These are phyloP conservation scores for Lanius collurio DNA, from an alignment of 2,113 vertebrate species.

Conservation along the genomic window DNA sequence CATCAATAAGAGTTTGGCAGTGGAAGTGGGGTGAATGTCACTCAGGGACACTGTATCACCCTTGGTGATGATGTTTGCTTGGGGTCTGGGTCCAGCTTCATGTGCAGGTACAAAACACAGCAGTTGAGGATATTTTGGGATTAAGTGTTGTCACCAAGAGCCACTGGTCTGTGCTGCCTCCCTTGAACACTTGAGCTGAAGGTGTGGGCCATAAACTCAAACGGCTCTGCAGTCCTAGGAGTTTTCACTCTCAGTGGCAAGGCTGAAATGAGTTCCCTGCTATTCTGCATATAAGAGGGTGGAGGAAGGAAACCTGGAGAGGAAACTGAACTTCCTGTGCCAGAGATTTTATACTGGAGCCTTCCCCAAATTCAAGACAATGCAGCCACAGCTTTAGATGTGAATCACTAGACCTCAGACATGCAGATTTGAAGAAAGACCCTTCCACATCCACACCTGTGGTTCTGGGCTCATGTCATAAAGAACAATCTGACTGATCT, in stretches of 20 bases:
- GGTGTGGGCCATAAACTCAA: background rate
- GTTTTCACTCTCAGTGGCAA: background rate
- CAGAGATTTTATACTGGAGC: constrained; percentile 21
- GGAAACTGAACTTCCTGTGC: constrained; percentile 52
- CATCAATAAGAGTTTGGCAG: background rate
- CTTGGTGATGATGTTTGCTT: background rate
- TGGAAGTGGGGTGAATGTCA: background rate
- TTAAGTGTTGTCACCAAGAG: background rate
- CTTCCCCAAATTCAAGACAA: constrained; percentile 37
- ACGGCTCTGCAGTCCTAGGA: background rate
- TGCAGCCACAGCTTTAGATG: background rate
- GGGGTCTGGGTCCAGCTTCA: background rate
- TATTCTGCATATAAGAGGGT: background rate
- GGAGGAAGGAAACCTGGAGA: constrained; percentile 58
- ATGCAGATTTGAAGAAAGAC: background rate
- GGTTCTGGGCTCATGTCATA: background rate
- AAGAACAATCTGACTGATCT: background rate
- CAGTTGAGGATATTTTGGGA: background rate
- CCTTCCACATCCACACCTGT: background rate
- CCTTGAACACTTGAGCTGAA: background rate
- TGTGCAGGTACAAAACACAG: background rate
- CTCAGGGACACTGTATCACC: background rate
- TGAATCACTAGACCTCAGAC: background rate
- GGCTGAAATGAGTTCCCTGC: background rate
- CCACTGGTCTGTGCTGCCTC: background rate